Evolutionary conservation across 2,888 invertebrate species (phyloP).

Genomic region (Malachius bipustulatus): DNA sequence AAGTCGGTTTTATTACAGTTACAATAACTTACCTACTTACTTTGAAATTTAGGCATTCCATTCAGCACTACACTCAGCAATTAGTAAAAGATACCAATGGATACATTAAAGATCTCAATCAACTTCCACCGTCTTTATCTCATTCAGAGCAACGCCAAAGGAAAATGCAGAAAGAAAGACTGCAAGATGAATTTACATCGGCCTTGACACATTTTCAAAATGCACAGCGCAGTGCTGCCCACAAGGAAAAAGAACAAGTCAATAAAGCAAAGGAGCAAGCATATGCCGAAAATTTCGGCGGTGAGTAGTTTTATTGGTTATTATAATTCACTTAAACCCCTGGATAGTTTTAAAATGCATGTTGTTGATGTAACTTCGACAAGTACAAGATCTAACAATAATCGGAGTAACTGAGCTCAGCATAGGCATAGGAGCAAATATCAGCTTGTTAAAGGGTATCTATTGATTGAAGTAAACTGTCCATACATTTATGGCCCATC

Average conservation of each 20-base stretch:
- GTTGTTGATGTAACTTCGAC: not conserved
- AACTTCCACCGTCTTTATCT: slow-evolving; percentile 44
- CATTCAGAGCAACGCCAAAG: slow-evolving; percentile 64
- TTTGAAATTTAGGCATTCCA: slow-evolving; percentile 70
- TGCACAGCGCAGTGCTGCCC: slow-evolving; percentile 75
- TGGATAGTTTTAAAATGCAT: not conserved
- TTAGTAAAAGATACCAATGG: slow-evolving; percentile 85
- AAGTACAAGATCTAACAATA: too few relatives aligned
- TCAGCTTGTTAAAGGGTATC: too few relatives aligned
- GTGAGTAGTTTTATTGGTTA: slow-evolving; percentile 29
- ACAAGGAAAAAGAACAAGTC: slow-evolving; percentile 84
- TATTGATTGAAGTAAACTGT: too few relatives aligned
- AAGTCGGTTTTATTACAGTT: too few relatives aligned
- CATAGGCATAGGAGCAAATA: too few relatives aligned
- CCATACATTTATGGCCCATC: too few relatives aligned
- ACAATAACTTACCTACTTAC: not conserved
- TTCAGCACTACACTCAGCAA: slow-evolving; percentile 91
- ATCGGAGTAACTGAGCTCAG: too few relatives aligned
- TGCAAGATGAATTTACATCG: slow-evolving; percentile 85
- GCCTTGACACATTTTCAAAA: slow-evolving; percentile 82
- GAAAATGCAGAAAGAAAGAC: slow-evolving; percentile 77
- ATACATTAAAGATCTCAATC: slow-evolving; percentile 70
- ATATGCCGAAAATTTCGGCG: slow-evolving; percentile 45
- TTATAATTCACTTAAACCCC: not conserved
- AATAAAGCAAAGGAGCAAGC: slow-evolving; percentile 58